Evolutionary conservation across 2,888 invertebrate species (phyloP).

Genomic region (Macaria liturata): DNA sequence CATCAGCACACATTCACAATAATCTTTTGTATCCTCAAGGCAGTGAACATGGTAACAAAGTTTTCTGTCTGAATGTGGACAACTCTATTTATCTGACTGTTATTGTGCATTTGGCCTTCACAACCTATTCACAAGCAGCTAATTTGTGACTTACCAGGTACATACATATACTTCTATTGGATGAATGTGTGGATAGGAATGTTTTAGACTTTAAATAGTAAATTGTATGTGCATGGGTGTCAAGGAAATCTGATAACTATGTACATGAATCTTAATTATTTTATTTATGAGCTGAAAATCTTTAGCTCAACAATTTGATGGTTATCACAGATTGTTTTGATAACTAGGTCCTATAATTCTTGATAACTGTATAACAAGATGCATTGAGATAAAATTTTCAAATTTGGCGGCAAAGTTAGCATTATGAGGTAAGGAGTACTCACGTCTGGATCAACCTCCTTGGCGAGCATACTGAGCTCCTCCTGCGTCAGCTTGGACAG

Average conservation of each 20-base stretch:
- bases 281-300: too few relatives aligned
- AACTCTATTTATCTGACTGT: slow-evolving; percentile 38
- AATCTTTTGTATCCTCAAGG: slow-evolving; percentile 15
- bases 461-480: slow-evolving; percentile 98
- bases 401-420: slow-evolving; percentile 9
- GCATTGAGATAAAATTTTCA: neutral
- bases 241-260: too few relatives aligned
- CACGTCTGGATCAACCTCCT: slow-evolving; percentile 99
- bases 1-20: too few relatives aligned
- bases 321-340: neutral
- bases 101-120: slow-evolving; percentile 44
- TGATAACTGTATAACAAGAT: neutral
- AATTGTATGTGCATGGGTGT: too few relatives aligned
- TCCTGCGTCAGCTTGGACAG: slow-evolving; percentile 96
- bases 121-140: slow-evolving; percentile 38
- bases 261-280: neutral
- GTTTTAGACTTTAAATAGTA: neutral
- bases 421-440: slow-evolving; percentile 69
- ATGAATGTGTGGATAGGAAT: slow-evolving; percentile 9
- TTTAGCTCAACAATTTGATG: neutral
- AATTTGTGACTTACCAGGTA: slow-evolving; percentile 23
- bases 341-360: neutral
- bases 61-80: slow-evolving; percentile 38
- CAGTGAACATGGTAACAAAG: slow-evolving; percentile 22
- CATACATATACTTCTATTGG: slow-evolving; percentile 22